Conservation (phyloP, 2,888 invertebrate genomes). For the Hirtodrosophila duncani region DNA sequence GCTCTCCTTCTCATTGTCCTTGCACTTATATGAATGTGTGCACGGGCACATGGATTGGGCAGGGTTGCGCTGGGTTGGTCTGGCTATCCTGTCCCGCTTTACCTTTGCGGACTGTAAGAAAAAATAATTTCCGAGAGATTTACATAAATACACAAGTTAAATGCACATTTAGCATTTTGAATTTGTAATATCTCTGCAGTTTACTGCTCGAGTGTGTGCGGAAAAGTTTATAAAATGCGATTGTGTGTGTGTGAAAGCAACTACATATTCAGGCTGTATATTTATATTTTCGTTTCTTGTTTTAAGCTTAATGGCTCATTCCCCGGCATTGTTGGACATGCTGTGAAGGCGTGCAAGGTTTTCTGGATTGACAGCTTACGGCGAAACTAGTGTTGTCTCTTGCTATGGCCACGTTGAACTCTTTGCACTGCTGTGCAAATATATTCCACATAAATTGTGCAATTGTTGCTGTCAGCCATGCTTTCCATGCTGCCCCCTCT, state of each 20-base stretch:
- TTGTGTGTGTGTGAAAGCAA: background rate
- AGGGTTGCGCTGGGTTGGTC: too few species aligned
- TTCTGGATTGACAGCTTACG: slow-evolving; percentile 33
- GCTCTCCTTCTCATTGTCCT: background rate
- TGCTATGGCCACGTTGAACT: slow-evolving; percentile 4
- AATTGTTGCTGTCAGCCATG: slow-evolving; percentile 48
- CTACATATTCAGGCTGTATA: too few species aligned
- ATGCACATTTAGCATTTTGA: slow-evolving; percentile 76
- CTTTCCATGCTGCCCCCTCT: slow-evolving; percentile 23
- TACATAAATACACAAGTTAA: slow-evolving; percentile 76
- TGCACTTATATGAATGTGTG: too few species aligned
- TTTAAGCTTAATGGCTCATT: slow-evolving; percentile 46
- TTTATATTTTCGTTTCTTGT: slow-evolving; percentile 17
- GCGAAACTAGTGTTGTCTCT: too few species aligned
- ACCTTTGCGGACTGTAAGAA: slow-evolving; percentile 18
- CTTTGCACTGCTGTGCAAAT: slow-evolving; percentile 56
- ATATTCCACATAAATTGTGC: slow-evolving; percentile 69
- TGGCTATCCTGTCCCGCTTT: background rate
- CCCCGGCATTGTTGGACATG: slow-evolving; percentile 34
- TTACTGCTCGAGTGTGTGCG: slow-evolving; percentile 51
- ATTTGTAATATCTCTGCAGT: slow-evolving; percentile 70
- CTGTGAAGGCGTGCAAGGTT: slow-evolving; percentile 30
- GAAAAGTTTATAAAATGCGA: background rate
- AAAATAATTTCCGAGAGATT: slow-evolving; percentile 73
- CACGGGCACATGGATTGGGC: too few species aligned